A percentile compares a stretch with the other conserved stretches of the same genome.
Conservation (phyloP, 2,888 invertebrate genomes). For the Clitarchus hookeri region DNA sequence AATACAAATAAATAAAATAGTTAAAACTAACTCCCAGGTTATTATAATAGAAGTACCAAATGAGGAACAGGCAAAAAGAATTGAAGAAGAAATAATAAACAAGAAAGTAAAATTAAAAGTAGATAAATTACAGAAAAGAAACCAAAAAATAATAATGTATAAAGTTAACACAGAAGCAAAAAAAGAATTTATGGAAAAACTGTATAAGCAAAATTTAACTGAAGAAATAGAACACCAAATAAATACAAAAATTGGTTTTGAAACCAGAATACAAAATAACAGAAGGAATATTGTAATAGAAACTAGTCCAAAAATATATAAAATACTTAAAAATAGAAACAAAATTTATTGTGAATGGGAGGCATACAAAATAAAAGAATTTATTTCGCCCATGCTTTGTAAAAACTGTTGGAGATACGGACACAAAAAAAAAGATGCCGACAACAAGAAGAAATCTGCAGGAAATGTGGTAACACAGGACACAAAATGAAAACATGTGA, state of each 20-base stretch:
- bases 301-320: not conserved
- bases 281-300: not conserved
- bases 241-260: not conserved
- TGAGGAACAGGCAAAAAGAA: not conserved
- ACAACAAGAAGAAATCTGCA: not conserved
- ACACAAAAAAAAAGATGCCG: not conserved
- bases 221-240: not conserved
- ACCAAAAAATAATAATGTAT: not conserved
- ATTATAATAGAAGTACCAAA: too few species aligned
- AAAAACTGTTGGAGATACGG: not conserved
- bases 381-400: not conserved
- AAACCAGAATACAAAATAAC: not conserved
- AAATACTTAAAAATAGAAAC: not conserved
- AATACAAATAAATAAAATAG: too few species aligned
- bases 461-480: not conserved
- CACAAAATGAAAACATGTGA: too few species aligned
- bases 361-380: not conserved
- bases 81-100: not conserved
- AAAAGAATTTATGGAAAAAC: not conserved
- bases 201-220: not conserved
- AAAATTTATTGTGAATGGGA: not conserved
- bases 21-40: too few species aligned
- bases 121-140: not conserved
- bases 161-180: not conserved
- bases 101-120: not conserved